Percentiles rank a stretch among this genome's conserved stretches.
These are phyloP conservation scores for Melanophora roralis DNA, from an alignment of 2,888 invertebrate genomes.

Conservation along the genomic window DNA sequence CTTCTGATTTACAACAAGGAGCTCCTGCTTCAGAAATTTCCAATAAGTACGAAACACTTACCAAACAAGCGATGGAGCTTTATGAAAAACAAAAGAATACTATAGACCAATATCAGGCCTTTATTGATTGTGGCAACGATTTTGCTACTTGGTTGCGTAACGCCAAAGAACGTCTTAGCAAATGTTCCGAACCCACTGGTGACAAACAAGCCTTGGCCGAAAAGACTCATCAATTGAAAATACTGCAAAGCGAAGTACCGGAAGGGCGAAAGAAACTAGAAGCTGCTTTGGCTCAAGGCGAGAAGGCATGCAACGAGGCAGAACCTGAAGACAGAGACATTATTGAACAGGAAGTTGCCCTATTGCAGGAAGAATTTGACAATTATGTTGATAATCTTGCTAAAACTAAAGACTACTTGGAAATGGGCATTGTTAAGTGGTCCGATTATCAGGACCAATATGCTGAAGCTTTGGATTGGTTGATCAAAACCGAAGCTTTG, in stretches of 20 bases:
- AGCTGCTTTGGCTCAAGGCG: conserved; percentile 88
- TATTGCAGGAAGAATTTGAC: conserved; percentile 94
- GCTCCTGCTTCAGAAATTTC: conserved; percentile 95
- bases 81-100: conserved; percentile 93
- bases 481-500: conserved; percentile 90
- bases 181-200: conserved; percentile 94
- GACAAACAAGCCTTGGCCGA: conserved; percentile 92
- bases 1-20: conserved; percentile 93
- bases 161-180: conserved; percentile 92
- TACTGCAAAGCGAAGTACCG: conserved; percentile 88
- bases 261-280: conserved; percentile 91
- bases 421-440: conserved; percentile 94
- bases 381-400: conserved; percentile 87
- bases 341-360: conserved; percentile 93
- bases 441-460: conserved; percentile 95
- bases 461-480: conserved; percentile 92
- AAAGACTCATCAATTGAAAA: conserved; percentile 90
- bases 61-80: conserved; percentile 92
- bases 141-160: conserved; percentile 94
- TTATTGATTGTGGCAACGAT: conserved; percentile 93
- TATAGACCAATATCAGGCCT: conserved; percentile 93
- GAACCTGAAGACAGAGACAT: conserved; percentile 92
- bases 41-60: conserved; percentile 91
- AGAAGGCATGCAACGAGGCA: conserved; percentile 89
- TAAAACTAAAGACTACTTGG: conserved; percentile 87